Conservation (phyloP, 2,797 vertebrate genomes). For the Dermochelys coriacea region DNA sequence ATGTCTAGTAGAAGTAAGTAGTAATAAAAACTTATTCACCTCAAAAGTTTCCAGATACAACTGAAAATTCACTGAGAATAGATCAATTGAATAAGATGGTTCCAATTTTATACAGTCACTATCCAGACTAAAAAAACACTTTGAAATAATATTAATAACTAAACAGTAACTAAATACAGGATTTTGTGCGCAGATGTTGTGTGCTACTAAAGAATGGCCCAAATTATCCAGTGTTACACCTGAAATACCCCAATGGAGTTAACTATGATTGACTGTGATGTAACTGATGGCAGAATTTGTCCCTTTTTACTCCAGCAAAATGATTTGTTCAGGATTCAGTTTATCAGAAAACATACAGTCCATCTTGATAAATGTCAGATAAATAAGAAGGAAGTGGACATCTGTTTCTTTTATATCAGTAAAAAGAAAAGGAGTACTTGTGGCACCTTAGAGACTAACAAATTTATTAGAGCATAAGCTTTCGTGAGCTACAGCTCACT, state of each 20-base stretch:
- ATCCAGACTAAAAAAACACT: slow-evolving; percentile 8
- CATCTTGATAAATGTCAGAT: too few species aligned
- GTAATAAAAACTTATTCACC: background rate
- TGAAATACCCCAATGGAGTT: background rate
- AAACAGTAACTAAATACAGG: background rate
- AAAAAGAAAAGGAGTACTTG: too few species aligned
- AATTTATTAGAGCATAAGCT: too few species aligned
- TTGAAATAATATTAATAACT: slow-evolving; percentile 28
- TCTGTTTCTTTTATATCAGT: too few species aligned
- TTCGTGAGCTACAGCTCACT: too few species aligned
- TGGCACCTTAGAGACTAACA: too few species aligned
- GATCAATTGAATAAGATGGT: too few species aligned
- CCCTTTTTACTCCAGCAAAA: background rate
- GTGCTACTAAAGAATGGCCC: background rate
- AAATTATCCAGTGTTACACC: slow-evolving; percentile 31
- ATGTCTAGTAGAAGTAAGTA: background rate
- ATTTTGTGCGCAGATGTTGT: background rate
- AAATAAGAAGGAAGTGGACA: too few species aligned
- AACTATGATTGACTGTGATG: background rate
- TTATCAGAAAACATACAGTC: slow-evolving; percentile 1
- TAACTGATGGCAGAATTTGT: slow-evolving; percentile 26
- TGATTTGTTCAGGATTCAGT: slow-evolving; percentile 6
- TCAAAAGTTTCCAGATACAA: background rate
- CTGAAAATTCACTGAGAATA: background rate
- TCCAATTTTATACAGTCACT: slow-evolving; percentile 17